Evolutionary conservation across 2,113 vertebrate genomes (phyloP).

Genomic region (Pangasianodon gigas): DNA sequence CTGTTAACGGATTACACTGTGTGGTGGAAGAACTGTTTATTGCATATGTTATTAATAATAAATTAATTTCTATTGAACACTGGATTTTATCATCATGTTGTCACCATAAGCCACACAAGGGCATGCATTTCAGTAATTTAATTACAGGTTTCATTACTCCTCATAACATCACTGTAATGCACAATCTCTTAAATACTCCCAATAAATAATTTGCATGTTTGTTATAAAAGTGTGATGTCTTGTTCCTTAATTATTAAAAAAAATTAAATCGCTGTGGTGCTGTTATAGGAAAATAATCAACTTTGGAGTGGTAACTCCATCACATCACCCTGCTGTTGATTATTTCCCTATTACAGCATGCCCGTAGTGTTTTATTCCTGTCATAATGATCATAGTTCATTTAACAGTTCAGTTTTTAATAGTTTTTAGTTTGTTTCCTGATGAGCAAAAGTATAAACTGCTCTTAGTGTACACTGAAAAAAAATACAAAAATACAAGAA

Average conservation of each 20-base stretch:
- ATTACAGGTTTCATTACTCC: background rate
- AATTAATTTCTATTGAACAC: background rate
- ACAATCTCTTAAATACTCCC: background rate
- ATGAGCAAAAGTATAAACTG: background rate
- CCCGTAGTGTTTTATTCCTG: background rate
- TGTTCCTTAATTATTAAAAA: background rate
- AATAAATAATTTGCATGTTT: background rate
- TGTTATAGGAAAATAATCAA: background rate
- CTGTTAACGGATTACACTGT: background rate
- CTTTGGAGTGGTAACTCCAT: background rate
- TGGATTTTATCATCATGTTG: background rate
- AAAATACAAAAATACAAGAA: background rate
- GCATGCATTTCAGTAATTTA: background rate
- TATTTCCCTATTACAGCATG: background rate
- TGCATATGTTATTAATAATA: background rate
- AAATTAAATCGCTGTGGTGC: background rate
- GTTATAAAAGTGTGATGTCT: background rate
- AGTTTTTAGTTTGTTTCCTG: background rate
- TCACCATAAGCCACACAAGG: background rate
- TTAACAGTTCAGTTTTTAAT: background rate
- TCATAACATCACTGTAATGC: background rate
- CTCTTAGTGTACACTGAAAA: background rate
- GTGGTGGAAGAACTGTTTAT: background rate
- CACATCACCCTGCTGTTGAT: background rate
- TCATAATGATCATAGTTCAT: background rate